These are phyloP conservation scores for Calcarius ornatus DNA, from an alignment of 2,113 vertebrate genomes.

Conservation along the genomic window DNA sequence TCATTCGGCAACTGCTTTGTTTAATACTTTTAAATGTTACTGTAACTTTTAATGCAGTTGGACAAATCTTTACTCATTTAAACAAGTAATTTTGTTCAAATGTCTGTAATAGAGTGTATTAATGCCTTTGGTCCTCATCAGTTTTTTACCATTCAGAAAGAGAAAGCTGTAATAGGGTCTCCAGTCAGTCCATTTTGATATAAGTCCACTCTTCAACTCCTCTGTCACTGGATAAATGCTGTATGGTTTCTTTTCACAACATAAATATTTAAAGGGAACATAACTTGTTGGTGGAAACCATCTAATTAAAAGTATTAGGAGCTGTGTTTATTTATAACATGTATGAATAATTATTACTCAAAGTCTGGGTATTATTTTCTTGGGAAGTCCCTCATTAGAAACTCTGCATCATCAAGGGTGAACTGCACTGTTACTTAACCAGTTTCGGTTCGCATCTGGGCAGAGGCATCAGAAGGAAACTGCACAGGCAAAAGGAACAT, in stretches of 20 bases:
- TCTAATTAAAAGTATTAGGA: slow-evolving; percentile 42
- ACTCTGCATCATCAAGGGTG: slow-evolving; percentile 51
- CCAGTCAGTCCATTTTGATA: neutral
- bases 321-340: slow-evolving; percentile 46
- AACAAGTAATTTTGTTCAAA: neutral
- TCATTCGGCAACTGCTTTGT: neutral
- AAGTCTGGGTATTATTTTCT: slow-evolving; percentile 50
- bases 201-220: neutral
- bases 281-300: neutral
- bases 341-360: slow-evolving; percentile 63
- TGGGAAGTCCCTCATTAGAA: slow-evolving; percentile 73
- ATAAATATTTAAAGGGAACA: neutral
- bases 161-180: neutral
- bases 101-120: neutral
- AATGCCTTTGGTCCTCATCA: neutral
- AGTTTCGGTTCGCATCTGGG: slow-evolving; percentile 42
- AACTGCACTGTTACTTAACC: slow-evolving; percentile 48
- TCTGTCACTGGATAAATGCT: neutral
- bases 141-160: neutral
- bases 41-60: neutral
- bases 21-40: neutral
- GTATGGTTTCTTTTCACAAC: neutral
- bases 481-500: neutral
- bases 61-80: neutral
- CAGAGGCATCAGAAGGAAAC: neutral